Conservation (phyloP, 2,888 invertebrate genomes). For the Arge pagana region DNA sequence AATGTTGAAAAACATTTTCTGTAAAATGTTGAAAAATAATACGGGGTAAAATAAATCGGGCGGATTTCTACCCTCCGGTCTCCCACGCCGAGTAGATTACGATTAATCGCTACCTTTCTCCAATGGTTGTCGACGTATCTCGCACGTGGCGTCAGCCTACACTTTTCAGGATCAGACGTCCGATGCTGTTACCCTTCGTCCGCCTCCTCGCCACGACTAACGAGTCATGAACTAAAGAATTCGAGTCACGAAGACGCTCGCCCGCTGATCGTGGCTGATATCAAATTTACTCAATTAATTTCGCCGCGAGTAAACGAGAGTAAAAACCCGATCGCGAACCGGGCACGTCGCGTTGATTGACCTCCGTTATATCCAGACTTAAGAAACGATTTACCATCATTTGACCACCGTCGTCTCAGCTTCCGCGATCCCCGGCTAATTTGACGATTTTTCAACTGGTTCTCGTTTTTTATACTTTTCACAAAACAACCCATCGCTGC, state of each 20-base stretch:
- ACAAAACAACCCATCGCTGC: too few species aligned
- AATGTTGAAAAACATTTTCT: too few species aligned
- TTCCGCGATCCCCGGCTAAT: too few species aligned
- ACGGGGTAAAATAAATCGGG: not conserved
- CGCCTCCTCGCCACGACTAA: not conserved
- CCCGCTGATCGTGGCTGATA: constrained; percentile 14
- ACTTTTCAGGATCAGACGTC: constrained; percentile 6
- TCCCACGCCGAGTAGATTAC: not conserved
- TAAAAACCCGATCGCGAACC: too few species aligned
- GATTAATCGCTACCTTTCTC: constrained; percentile 1
- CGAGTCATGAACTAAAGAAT: not conserved
- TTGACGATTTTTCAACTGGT: too few species aligned
- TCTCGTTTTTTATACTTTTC: too few species aligned
- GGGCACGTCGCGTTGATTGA: too few species aligned
- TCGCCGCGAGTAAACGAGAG: too few species aligned
- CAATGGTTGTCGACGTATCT: constrained; percentile 5
- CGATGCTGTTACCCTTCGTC: constrained; percentile 3
- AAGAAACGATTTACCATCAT: too few species aligned
- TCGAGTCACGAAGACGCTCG: constrained; percentile 13
- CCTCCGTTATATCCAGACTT: too few species aligned
- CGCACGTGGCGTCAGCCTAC: not conserved
- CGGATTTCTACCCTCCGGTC: not conserved
- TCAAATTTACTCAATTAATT: constrained; percentile 10
- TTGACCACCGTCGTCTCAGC: too few species aligned
- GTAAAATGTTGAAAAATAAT: too few species aligned